Evolutionary conservation across 2,797 vertebrate genomes (phyloP), one percentile per base, ranked within the genome.

Genomic region (Lindbergichthys nudifrons): DNA sequence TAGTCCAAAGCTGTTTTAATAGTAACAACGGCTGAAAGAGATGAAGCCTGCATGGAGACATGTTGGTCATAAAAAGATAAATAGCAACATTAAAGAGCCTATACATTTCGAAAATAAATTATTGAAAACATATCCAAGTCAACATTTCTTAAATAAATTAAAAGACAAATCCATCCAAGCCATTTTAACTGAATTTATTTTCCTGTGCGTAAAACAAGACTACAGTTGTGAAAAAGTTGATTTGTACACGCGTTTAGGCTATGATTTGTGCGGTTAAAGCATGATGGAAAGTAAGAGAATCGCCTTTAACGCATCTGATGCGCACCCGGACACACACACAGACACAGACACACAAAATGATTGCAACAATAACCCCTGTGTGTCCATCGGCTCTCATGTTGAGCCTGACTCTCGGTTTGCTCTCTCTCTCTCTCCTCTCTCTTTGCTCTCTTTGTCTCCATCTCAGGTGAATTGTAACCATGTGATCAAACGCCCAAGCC

Each of bases 401-500:
- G 87, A 89, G 79, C 95, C 95, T 90, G 96, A 95, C 14, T 92
- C 94, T 90, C 85, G 54, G 92, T 85, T 87, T 72, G 89, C 87
- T 90, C 83, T 91, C 88, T 92, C 87, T 92, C 91, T 66, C 91
- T 67, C 87, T 81, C 80, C 73, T 77, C 85, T 94, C 87, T 95
- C 94, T 95, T 95, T 94, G 91, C 92, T 92, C 89, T 93, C 95
- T 96, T 96, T 94, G 95, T 95, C 90, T 93, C 82, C 86, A 88
- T 92, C 95, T 94, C 95, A 96, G 95, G 95, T 96, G 95, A 95
- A 95, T 94, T 93, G 94, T 92, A 89, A 91, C 94, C 94, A 95
- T 95, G 95, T 95, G 95, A 96, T 96, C 94, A 95, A 94, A 95
- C 92, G 94, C 92, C 92, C 94, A 92, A 93, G 92, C 91, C 92